These are phyloP conservation scores for Puffinus mauretanicus DNA, from an alignment of 2,113 vertebrate genomes.

Conservation along the genomic window DNA sequence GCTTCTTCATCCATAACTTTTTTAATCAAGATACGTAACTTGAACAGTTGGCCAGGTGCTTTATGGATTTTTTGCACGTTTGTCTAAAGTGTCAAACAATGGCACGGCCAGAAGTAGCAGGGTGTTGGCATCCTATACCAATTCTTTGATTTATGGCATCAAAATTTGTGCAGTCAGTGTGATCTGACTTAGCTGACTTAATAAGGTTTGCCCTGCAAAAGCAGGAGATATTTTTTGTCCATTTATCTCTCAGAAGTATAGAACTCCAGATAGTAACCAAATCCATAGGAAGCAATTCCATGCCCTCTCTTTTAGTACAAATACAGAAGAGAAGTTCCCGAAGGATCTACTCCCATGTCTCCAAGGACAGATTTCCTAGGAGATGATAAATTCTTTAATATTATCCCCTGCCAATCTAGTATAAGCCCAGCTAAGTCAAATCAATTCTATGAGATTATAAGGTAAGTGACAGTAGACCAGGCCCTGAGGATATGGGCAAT, in stretches of 20 bases:
- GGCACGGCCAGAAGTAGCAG: neutral
- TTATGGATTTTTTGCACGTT: constrained; percentile 7
- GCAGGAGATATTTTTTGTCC: neutral
- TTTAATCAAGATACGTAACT: neutral
- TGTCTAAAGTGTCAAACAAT: neutral
- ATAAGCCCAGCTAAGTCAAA: neutral
- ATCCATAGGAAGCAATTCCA: neutral
- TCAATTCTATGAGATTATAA: neutral
- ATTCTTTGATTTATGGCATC: neutral
- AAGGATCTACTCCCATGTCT: neutral
- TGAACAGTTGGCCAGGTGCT: neutral
- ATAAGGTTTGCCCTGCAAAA: neutral
- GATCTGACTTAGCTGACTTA: neutral
- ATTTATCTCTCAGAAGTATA: neutral
- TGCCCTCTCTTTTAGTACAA: neutral
- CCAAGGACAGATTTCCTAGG: neutral
- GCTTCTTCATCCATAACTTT: constrained; percentile 9
- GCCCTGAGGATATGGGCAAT: neutral
- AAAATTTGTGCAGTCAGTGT: neutral
- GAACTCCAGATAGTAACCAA: neutral
- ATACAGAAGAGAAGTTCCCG: neutral
- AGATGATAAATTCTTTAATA: neutral
- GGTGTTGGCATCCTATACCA: neutral
- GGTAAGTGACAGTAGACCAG: neutral
- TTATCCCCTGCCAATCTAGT: neutral